Base-by-base conservation (phyloP, 2,113 vertebrate genomes). In the Natator depressus region DNA sequence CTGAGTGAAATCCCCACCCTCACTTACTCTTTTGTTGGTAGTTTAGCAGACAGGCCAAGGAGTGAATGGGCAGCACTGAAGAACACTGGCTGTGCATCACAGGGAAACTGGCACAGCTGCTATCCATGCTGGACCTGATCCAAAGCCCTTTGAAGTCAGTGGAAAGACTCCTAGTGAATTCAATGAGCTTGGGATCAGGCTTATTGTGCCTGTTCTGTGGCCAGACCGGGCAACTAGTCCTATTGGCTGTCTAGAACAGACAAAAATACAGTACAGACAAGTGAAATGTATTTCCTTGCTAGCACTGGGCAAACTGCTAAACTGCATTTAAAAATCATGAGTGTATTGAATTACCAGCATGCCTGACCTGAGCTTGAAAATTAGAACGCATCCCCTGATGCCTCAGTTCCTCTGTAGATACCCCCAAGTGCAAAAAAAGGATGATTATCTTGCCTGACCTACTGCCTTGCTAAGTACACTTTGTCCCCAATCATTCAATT, bases 121-220 rank as follows among this genome's bases (percentile, higher is more conserved):
- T 29, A 17, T n/a, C 50, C 4, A 38, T 3, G 6, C 84, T 85
- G 16, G 2, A 22, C 16, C 27, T 12, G 5, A 93, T 82, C 84
- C 69, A 82, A 55, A 87, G 49, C 24, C 57, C 4, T 4, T 3
- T 1, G 62, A 55, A 90, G 86, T 57, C 42, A 12, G 35, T 50
- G 54, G 82, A 84, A 50, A 0, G 0, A 89, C 72, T 62, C 84
- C 38, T 0, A 0, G 14, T 0, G 25, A 22, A 69, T 90, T 59
- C 46, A 72, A 31, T 0, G 0, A 38, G 93, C 19, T 88, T 62
- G 57, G 47, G 65, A 42, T 89, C 12, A 59, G 16, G 83, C 90
- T 94, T 72, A 0, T 0, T 91, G 38, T 6, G 72, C 6, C 65
- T 54, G 79, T 5, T 55, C 51, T 53, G 50, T 55, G 20, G 17